Evolutionary conservation across 92 coral and sea anemone genomes (phyloP).

Genomic region (Siderastrea siderea): DNA sequence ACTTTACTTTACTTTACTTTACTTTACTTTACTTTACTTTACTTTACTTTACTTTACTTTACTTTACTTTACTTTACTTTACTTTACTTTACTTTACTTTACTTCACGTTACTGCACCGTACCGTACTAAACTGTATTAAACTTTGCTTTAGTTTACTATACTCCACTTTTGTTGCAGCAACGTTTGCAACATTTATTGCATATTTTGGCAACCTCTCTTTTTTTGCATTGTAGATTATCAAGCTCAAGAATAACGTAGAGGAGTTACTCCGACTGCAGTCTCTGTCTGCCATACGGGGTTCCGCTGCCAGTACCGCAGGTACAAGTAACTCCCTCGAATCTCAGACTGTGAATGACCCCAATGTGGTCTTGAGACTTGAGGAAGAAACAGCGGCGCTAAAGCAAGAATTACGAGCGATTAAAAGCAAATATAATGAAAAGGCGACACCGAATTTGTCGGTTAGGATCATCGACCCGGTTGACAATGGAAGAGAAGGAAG

Average conservation of each 20-base stretch:
- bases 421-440: constrained; percentile 40
- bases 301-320: neutral
- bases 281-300: constrained; percentile 50
- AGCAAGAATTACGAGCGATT: constrained; percentile 58
- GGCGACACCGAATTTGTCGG: constrained; percentile 21
- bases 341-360: constrained; percentile 42
- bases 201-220: neutral
- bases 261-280: constrained; percentile 59
- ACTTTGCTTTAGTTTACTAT: no score
- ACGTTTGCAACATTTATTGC: neutral
- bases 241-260: constrained; percentile 54
- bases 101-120: no score
- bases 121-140: no score
- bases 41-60: no score
- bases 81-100: no score
- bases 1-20: no score
- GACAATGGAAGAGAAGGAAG: constrained; percentile 1
- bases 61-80: no score
- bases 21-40: no score
- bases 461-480: constrained; percentile 5
- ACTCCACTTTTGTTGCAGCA: no score
- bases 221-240: constrained; percentile 40
- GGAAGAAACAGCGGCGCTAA: constrained; percentile 58
- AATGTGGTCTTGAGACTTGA: constrained; percentile 50
- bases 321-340: constrained; percentile 25